Evolutionary conservation across 2,113 vertebrate genomes (phyloP).

Genomic region (Chroicocephalus ridibundus): DNA sequence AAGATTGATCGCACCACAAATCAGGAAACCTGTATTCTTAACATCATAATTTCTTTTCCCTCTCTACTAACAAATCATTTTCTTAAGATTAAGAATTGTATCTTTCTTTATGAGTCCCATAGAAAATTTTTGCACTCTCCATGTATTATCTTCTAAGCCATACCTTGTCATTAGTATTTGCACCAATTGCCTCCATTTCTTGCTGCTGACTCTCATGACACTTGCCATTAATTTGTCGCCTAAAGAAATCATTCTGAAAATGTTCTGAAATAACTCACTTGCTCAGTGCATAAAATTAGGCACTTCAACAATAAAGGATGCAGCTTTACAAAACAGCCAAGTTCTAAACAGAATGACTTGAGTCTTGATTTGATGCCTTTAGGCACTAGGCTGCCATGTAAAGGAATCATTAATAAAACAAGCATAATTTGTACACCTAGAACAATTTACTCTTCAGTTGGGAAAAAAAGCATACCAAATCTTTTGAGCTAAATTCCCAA

Average conservation of each 20-base stretch:
- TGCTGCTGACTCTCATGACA: conserved; percentile 7
- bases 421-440: conserved; percentile 36
- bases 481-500: conserved; percentile 1
- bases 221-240: conserved; percentile 45
- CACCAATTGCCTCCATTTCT: not conserved
- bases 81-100: not conserved
- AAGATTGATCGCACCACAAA: not conserved
- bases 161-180: not conserved
- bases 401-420: conserved; percentile 25
- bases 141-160: not conserved
- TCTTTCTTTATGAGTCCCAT: not conserved
- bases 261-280: conserved; percentile 27
- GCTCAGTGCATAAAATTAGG: conserved; percentile 19
- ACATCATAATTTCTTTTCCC: not conserved
- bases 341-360: conserved; percentile 13
- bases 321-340: not conserved
- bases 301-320: not conserved
- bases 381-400: not conserved
- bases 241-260: conserved; percentile 40
- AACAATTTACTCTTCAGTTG: not conserved
- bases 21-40: not conserved
- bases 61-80: not conserved
- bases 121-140: not conserved
- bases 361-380: conserved; percentile 1
- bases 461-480: not conserved